phyloP scores from a whole-genome alignment of 2,797 vertebrate species.

The Otolemur crassicaudatus region DNA sequence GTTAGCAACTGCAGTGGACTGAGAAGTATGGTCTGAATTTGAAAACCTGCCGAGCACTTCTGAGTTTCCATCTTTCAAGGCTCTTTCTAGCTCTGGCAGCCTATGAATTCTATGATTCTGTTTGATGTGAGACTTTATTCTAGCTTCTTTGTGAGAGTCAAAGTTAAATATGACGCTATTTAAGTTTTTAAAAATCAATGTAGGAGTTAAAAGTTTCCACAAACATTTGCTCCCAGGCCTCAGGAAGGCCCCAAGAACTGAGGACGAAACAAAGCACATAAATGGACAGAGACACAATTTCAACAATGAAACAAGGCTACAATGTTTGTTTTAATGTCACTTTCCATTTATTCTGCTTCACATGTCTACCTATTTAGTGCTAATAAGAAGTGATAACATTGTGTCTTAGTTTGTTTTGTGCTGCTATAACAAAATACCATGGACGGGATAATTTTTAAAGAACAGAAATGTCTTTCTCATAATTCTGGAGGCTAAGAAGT shows the following conservation, averaged over 20 bases:
- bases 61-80: neutral
- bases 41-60: neutral
- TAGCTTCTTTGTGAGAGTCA: neutral
- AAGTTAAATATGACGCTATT: neutral
- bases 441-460: neutral
- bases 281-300: neutral
- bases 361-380: neutral
- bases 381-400: constrained; percentile 13
- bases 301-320: neutral
- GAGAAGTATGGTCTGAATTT: neutral
- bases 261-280: neutral
- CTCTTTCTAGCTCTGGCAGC: neutral
- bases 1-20: neutral
- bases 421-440: neutral
- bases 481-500: neutral
- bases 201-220: neutral
- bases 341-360: neutral
- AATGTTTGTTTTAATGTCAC: neutral
- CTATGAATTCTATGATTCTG: constrained; percentile 16
- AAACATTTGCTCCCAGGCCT: neutral
- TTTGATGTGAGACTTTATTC: neutral
- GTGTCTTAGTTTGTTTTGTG: neutral
- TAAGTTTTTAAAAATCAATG: constrained; percentile 40
- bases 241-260: constrained; percentile 11
- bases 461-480: neutral